A percentile compares a stretch with the other conserved stretches of the same genome.
Conservation (phyloP, 2,888 invertebrate genomes). For the Biston betularia region DNA sequence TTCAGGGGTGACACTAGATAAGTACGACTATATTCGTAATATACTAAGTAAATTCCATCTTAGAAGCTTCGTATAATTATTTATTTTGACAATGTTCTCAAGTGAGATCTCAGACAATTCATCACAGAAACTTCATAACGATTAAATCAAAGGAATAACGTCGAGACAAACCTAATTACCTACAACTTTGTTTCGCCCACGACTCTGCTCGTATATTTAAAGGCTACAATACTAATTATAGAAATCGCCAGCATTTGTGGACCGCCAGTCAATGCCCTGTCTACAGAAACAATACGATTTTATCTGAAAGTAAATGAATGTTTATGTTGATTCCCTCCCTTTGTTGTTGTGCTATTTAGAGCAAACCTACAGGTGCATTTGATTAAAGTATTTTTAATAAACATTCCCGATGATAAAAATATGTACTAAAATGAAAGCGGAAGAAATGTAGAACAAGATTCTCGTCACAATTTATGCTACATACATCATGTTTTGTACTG, state of each 20-base stretch:
- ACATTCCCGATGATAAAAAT: background rate
- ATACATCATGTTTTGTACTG: background rate
- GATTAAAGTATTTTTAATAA: conserved; percentile 12
- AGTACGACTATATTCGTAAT: no score
- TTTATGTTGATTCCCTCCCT: conserved; percentile 9
- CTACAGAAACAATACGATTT: conserved; percentile 27
- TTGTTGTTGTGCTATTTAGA: conserved; percentile 16
- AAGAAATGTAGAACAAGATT: background rate
- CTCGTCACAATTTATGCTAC: background rate
- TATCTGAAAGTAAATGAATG: conserved; percentile 22
- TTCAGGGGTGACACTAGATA: no score
- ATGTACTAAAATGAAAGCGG: background rate
- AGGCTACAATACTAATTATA: conserved; percentile 35
- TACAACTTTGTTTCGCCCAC: conserved; percentile 28
- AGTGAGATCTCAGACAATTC: conserved; percentile 25
- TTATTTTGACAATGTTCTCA: conserved; percentile 30
- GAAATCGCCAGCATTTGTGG: conserved; percentile 33
- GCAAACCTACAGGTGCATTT: conserved; percentile 21
- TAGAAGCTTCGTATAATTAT: background rate
- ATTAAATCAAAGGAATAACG: conserved; percentile 38
- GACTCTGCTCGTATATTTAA: conserved; percentile 29
- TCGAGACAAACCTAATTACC: conserved; percentile 47
- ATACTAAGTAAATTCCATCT: background rate
- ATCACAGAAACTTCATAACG: conserved; percentile 33
- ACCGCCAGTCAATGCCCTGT: conserved; percentile 43